These are phyloP conservation scores for Gnatocerus cornutus DNA, from an alignment of 2,888 invertebrate genomes.

Conservation along the genomic window DNA sequence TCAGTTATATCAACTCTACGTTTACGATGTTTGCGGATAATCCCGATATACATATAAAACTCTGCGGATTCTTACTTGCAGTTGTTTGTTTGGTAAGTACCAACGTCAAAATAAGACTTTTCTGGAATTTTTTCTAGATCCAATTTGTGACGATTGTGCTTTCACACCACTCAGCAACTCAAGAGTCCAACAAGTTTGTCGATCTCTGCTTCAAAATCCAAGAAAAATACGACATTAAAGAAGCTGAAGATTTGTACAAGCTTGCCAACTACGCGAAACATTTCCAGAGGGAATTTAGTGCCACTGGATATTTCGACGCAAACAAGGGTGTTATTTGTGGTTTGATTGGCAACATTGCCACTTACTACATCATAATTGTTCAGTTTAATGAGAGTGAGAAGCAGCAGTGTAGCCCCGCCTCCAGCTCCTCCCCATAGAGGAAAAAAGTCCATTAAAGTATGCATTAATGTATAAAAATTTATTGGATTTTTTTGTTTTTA, in stretches of 20 bases:
- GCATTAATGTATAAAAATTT: no score
- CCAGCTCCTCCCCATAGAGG: no score
- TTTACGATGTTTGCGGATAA: neutral
- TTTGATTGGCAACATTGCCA: constrained; percentile 14
- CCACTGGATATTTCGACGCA: constrained; percentile 9
- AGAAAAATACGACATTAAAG: neutral
- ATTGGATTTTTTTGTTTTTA: no score
- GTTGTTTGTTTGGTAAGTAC: neutral
- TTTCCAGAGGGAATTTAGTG: constrained; percentile 11
- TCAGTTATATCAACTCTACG: neutral
- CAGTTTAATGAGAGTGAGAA: constrained; percentile 11
- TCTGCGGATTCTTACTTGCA: neutral
- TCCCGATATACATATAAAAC: neutral
- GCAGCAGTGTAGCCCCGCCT: no score
- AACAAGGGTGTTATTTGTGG: constrained; percentile 5
- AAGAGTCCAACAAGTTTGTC: constrained; percentile 14
- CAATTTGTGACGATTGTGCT: constrained; percentile 7
- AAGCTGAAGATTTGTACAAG: constrained; percentile 5
- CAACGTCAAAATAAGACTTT: no score
- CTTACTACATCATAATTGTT: constrained; percentile 15
- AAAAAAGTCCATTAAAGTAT: no score
- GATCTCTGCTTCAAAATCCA: constrained; percentile 19
- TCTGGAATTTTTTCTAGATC: constrained; percentile 12
- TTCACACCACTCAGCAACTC: neutral
- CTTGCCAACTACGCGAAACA: neutral